Evolutionary conservation across 2,113 vertebrate genomes (phyloP).

Genomic region (Ia io): DNA sequence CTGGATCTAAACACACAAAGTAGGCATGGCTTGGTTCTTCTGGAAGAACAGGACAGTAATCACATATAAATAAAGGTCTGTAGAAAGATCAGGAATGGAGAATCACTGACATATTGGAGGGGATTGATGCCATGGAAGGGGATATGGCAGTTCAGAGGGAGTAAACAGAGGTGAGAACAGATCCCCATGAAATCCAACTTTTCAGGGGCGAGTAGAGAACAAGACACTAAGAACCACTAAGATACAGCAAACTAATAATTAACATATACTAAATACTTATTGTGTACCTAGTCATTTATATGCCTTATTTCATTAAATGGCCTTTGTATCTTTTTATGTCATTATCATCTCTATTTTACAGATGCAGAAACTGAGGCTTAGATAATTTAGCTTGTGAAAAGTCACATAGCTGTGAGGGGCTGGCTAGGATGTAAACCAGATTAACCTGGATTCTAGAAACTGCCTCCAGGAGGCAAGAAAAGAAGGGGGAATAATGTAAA

Average conservation of each 20-base stretch:
- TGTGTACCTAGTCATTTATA: not conserved
- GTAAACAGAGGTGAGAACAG: not conserved
- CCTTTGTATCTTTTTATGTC: not conserved
- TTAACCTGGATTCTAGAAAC: constrained; percentile 5
- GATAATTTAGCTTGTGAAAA: not conserved
- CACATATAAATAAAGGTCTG: not conserved
- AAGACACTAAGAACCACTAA: not conserved
- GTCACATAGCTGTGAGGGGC: not conserved
- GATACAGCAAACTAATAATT: constrained; percentile 1
- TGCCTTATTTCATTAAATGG: not conserved
- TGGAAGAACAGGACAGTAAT: not conserved
- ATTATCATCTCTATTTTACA: constrained; percentile 23
- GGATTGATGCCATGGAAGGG: not conserved
- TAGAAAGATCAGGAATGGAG: not conserved
- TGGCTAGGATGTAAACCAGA: not conserved
- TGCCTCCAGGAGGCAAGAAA: not conserved
- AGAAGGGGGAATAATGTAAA: not conserved
- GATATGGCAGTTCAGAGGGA: not conserved
- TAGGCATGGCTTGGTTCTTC: not conserved
- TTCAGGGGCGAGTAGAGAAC: not conserved
- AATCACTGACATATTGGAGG: not conserved
- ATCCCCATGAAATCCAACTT: not conserved
- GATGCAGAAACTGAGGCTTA: not conserved
- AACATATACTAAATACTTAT: not conserved
- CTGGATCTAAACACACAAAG: not conserved